Evolutionary conservation across 2,113 vertebrate species (phyloP).

Genomic region (Corythaeola cristata): DNA sequence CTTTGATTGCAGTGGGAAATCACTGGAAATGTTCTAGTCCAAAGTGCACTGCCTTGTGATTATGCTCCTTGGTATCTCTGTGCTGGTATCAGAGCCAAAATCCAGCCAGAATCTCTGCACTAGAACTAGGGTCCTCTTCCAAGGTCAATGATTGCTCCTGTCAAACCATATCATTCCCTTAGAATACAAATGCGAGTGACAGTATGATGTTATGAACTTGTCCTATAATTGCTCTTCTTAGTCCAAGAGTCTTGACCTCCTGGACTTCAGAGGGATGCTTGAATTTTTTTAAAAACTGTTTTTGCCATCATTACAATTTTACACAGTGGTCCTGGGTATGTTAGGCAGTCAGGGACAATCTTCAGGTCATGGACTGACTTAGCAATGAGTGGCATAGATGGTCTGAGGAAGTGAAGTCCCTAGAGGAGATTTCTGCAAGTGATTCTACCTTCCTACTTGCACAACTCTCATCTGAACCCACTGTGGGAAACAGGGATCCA

Average conservation of each 20-base stretch:
- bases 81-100: not conserved
- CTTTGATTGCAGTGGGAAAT: not conserved
- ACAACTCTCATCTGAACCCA: not conserved
- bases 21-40: not conserved
- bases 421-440: not conserved
- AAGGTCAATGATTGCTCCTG: not conserved
- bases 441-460: not conserved
- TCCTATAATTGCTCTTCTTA: not conserved
- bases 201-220: not conserved
- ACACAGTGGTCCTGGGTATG: not conserved
- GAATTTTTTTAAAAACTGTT: not conserved
- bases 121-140: not conserved
- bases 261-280: not conserved
- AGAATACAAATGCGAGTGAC: not conserved
- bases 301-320: not conserved
- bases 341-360: not conserved
- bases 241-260: not conserved
- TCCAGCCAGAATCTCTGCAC: not conserved
- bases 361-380: not conserved
- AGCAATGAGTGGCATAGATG: not conserved
- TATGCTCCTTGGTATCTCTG: not conserved
- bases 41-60: not conserved
- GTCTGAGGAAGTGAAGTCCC: not conserved
- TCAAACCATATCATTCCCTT: not conserved
- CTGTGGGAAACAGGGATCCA: not conserved